Percentiles rank a stretch among this genome's conserved stretches.
phyloP scores from a whole-genome alignment of 2,113 vertebrate genomes.

The Ictalurus furcatus region DNA sequence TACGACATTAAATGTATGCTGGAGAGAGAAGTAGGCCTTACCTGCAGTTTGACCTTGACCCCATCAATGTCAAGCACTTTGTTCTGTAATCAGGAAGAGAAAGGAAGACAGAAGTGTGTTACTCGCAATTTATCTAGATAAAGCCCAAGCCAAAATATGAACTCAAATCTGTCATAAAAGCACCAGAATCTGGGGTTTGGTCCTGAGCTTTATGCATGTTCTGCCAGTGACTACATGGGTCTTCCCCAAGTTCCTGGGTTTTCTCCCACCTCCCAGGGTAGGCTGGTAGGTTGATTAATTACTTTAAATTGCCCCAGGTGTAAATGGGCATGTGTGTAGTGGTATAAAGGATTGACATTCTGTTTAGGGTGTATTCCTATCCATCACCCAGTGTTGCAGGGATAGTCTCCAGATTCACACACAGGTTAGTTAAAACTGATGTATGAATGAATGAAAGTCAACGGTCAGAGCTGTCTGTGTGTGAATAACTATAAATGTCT shows the following conservation, averaged over 20 bases:
- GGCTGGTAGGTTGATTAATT: neutral
- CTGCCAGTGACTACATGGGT: neutral
- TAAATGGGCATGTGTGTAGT: neutral
- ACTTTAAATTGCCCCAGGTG: neutral
- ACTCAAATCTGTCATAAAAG: neutral
- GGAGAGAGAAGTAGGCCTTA: slow-evolving; percentile 14
- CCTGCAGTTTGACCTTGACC: slow-evolving; percentile 54
- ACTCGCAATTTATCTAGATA: neutral
- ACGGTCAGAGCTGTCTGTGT: no score
- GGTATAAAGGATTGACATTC: neutral
- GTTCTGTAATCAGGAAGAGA: slow-evolving; percentile 44
- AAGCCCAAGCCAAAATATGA: neutral
- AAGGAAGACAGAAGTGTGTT: neutral
- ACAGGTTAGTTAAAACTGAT: neutral
- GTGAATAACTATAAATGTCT: no score
- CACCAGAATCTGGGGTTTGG: neutral
- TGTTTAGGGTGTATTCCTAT: neutral
- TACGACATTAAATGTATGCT: neutral
- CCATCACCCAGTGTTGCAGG: neutral
- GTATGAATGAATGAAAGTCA: neutral
- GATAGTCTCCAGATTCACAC: neutral
- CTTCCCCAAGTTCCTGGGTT: no score
- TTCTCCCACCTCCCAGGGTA: no score
- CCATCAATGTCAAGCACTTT: slow-evolving; percentile 52
- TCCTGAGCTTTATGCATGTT: neutral